Base-by-base conservation (phyloP, 2,888 invertebrate species). In the Drosophila dives region DNA sequence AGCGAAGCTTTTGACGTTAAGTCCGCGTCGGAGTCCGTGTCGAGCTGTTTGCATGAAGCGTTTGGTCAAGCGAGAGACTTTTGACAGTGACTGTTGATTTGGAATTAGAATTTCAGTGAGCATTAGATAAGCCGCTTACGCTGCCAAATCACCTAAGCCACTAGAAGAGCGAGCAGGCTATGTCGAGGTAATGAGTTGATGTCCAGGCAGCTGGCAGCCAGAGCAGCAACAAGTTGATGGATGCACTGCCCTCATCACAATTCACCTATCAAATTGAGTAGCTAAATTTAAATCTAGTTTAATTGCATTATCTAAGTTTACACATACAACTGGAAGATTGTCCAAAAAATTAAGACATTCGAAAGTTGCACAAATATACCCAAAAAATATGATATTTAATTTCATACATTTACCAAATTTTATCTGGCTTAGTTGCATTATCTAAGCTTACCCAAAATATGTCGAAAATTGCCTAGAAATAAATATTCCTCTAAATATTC, bases 31-130 rank as follows among this genome's bases (percentile, higher is more conserved):
- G 53, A 51, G 48, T 63, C 67, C 77, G 77, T 68, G 70, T 67
- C 77, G 67, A 81, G 58, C 63, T 34, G 29, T 72, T 75, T 64
- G 56, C 45, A 17, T 40, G 55, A 70, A 75, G 55, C 49, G 69
- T 40, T 68, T 66, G 64, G 64, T 72, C 61, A 76, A 72, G 77
- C 81, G 55, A 62, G 72, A 64, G 75, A 81, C 81, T 72, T 62
- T 38, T 77, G 72, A 78, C 77, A 77, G 55, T 48, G 48, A 38
- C 6, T 42, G 42, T 64, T 51, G 29, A 20, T n/a, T 72, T n/a
- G 50, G 42, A 54, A 12, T 59, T n/a, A 33, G 33, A 51, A 33
- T 33, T 49, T 48, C 29, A 26, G 7, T 75, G 59, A 36, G 59
- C 26, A 56, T 72, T 17, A 53, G 6, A 36, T 42, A 45, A 48